Conservation (phyloP, 2,888 invertebrate genomes). For the Exephanes ischioxanthus region DNA sequence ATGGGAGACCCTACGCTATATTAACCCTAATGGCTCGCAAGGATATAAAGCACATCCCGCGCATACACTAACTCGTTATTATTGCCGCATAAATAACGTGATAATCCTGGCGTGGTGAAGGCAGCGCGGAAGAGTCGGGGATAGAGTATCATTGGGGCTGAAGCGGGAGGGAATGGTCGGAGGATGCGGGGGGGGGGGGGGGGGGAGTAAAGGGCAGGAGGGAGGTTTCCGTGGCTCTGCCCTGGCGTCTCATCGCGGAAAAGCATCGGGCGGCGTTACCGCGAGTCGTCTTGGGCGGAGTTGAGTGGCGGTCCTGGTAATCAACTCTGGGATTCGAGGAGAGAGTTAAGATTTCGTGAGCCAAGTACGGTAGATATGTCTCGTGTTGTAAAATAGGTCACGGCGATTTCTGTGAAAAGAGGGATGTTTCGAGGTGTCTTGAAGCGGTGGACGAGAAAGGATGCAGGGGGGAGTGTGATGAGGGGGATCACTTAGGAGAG, state of each 20-base stretch:
- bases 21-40: constrained; percentile 84
- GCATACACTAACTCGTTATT: constrained; percentile 85
- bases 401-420: neutral
- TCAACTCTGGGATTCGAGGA: neutral
- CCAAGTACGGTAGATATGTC: constrained; percentile 1
- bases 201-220: constrained; percentile 61
- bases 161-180: constrained; percentile 71
- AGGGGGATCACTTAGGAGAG: too few species aligned
- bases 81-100: constrained; percentile 85
- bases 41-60: constrained; percentile 85
- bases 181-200: constrained; percentile 49
- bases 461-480: too few species aligned
- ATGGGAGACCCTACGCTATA: constrained; percentile 78
- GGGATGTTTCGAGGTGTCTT: neutral
- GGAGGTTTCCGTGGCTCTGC: constrained; percentile 62
- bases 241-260: constrained; percentile 53
- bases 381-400: neutral
- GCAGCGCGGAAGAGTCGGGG: constrained; percentile 69
- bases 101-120: constrained; percentile 81
- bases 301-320: constrained; percentile 15
- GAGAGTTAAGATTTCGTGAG: neutral
- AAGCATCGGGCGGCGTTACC: constrained; percentile 14
- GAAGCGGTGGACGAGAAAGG: too few species aligned
- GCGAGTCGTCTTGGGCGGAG: constrained; percentile 20
- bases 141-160: constrained; percentile 53